Conservation (phyloP, 2,888 invertebrate genomes). For the Ophion slaviceki region DNA sequence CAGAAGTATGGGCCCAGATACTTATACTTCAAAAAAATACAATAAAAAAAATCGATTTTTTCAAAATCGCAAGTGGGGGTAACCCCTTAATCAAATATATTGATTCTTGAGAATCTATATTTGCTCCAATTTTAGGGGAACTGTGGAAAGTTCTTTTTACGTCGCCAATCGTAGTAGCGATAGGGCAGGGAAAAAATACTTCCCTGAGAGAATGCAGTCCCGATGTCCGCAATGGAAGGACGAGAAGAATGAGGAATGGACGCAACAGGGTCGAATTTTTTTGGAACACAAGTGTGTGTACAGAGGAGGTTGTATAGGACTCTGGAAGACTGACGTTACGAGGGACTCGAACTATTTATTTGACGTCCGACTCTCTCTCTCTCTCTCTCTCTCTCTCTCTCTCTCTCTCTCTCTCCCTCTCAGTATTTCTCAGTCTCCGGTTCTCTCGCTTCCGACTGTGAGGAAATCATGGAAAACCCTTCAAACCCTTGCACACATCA, state of each 20-base stretch:
- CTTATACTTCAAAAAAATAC: no score
- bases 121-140: background rate
- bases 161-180: background rate
- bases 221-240: background rate
- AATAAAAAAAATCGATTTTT: no score
- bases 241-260: background rate
- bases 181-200: background rate
- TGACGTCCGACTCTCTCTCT: conserved; percentile 15
- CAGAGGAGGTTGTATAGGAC: conserved; percentile 10
- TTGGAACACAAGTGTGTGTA: background rate
- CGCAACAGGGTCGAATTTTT: background rate
- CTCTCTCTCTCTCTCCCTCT: background rate
- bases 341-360: conserved; percentile 42
- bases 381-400: background rate
- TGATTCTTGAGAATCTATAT: background rate
- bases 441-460: conserved; percentile 4
- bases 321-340: conserved; percentile 35
- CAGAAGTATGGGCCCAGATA: no score
- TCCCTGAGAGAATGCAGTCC: background rate
- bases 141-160: background rate
- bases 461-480: conserved; percentile 15
- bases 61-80: no score
- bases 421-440: background rate
- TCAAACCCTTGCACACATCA: conserved; percentile 9
- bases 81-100: background rate